Conservation (phyloP, 2,113 vertebrate genomes). For the Paradoxurus hermaphroditus region DNA sequence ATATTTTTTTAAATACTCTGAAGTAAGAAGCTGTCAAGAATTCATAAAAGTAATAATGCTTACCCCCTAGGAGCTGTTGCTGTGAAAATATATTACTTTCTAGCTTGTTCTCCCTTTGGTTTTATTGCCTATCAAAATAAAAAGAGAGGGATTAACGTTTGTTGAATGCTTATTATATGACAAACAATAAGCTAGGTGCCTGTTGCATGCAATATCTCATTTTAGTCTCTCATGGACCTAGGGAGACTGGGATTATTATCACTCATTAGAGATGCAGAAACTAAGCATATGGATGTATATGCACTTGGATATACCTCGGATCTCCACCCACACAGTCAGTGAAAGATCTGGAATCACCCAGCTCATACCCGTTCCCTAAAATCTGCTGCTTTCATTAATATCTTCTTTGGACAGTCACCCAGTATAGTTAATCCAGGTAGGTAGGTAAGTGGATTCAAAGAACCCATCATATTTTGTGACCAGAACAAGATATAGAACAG, state of each 20-base stretch:
- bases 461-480: background rate
- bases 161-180: background rate
- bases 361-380: background rate
- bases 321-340: fast-evolving
- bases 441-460: background rate
- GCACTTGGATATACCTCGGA: background rate
- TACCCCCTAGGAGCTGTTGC: background rate
- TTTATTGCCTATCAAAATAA: constrained; percentile 42
- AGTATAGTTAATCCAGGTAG: background rate
- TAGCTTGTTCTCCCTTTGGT: background rate
- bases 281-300: background rate
- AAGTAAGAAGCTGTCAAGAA: constrained; percentile 44
- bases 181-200: background rate
- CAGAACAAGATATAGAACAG: background rate
- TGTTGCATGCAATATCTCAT: background rate
- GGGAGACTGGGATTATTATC: background rate
- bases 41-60: constrained; percentile 33
- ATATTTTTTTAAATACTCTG: constrained; percentile 24
- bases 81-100: constrained; percentile 24
- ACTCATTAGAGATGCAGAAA: background rate
- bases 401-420: too few relatives aligned
- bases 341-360: background rate
- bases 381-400: background rate
- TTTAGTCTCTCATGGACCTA: background rate
- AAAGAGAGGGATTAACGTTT: constrained; percentile 39